A percentile compares a stretch with the other conserved stretches of the same genome.
Conservation (phyloP, 1,140 invertebrate genomes). For the Bradysia coprophila region DNA sequence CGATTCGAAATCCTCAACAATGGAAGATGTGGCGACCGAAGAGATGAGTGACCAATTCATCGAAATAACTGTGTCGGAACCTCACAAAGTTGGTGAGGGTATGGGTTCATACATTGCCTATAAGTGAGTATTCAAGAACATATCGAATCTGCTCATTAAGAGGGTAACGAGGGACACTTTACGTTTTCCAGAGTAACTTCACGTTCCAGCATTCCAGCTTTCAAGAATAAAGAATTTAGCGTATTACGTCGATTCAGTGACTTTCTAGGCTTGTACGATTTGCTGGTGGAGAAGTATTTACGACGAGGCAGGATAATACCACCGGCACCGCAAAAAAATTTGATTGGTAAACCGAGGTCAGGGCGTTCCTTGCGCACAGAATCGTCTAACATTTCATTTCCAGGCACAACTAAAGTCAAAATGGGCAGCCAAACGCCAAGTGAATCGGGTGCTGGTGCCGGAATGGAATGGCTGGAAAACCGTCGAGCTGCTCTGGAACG, state of each 20-base stretch:
- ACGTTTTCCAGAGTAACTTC: no score
- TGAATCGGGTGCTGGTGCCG: conserved; percentile 36
- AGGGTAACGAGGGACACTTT: no score
- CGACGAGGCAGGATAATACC: conserved; percentile 88
- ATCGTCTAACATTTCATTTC: no score
- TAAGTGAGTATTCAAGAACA: no score
- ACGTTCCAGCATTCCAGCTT: conserved; percentile 76
- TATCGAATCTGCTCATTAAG: no score
- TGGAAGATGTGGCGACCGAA: conserved; percentile 16
- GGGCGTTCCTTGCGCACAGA: no score
- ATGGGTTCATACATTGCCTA: conserved; percentile 94
- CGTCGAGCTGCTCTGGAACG: conserved; percentile 81
- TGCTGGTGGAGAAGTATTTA: conserved; percentile 86
- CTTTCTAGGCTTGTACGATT: conserved; percentile 92
- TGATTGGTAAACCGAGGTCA: conserved; percentile 74
- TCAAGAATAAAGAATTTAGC: conserved; percentile 63
- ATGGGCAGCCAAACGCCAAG: conserved; percentile 60
- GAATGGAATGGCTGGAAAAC: conserved; percentile 78
- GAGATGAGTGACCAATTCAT: conserved; percentile 19
- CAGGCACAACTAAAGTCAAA: conserved; percentile 90
- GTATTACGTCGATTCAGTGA: conserved; percentile 91
- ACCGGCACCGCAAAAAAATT: conserved; percentile 95
- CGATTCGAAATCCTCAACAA: no score
- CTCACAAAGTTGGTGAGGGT: conserved; percentile 92
- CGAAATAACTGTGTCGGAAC: conserved; percentile 66